phyloP scores from a whole-genome alignment of 2,113 vertebrate species.

The Neolamprologus hecqui region DNA sequence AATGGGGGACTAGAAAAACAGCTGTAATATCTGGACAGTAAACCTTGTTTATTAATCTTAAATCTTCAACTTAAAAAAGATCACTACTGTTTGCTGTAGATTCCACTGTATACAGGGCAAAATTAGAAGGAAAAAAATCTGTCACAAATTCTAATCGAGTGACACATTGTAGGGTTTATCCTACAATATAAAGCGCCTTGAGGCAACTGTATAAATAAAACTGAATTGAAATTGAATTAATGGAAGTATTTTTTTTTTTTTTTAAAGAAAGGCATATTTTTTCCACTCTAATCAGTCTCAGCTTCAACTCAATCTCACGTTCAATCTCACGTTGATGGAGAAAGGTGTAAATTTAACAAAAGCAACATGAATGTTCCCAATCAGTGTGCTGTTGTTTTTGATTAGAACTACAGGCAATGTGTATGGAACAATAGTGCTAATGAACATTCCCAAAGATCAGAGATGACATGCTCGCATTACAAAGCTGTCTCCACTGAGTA shows the following conservation, averaged over 20 bases:
- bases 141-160: background rate
- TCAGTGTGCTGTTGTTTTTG: background rate
- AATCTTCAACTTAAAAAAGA: background rate
- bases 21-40: background rate
- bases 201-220: background rate
- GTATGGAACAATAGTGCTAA: background rate
- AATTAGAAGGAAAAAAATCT: background rate
- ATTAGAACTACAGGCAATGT: background rate
- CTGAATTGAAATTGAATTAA: accelerated
- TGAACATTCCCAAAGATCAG: background rate
- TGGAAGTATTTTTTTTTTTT: background rate
- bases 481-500: background rate
- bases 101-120: background rate
- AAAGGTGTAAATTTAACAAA: background rate
- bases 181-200: background rate
- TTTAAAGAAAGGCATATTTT: background rate
- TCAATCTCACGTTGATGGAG: background rate
- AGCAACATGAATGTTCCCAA: background rate
- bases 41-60: background rate
- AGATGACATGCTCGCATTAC: background rate
- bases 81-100: background rate
- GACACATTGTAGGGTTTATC: background rate
- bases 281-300: background rate
- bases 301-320: background rate
- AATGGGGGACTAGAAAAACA: background rate